Evolutionary conservation across 2,888 invertebrate genomes (phyloP), one percentile per base, ranked within the genome.

Genomic region (Caenorhabditis doughertyi): DNA sequence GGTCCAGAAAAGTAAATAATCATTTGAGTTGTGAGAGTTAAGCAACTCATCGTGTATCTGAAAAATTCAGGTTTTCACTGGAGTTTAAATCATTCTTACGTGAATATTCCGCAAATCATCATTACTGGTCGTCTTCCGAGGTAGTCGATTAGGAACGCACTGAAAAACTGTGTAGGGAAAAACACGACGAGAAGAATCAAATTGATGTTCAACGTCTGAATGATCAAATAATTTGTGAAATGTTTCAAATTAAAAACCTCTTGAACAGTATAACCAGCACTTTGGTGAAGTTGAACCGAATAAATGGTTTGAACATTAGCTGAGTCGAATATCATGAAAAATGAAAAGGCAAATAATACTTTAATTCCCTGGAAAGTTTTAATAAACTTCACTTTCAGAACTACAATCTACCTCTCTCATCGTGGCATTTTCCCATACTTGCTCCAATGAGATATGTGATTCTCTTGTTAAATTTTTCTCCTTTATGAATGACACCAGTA

Each of bases 51-150:
- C 0, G 23, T 13, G 5, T 35, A 35, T 5, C 21, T 49, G 18
- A 11, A 42, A 1, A 47, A 18, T 47, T 47, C 18, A 18, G 18
- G 2, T 47, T 18, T 7, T 47, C 5, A 35, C 35, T 35, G 35
- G 42, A 16, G 16, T 16, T 42, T 8, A 47, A 9, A n/a, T 25
- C 2, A 1, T 27, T 27, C 29, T 21, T 5, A 21, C 27, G 32
- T 49, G 11, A 53, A 16, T 8, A 16, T 8, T 32, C 44, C 80
- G 0, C 73, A 72, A 3, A 77, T 25, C 5, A 65, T 67, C 32
- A 85, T 23, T 5, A 83, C 71, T 5, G 64, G 64, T 32, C 85
- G 51, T 58, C 85, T 60, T 13, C 85, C 85, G 11, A 73, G 62
- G 4, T 21, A 56, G 21, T 85, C 85, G 18, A 85, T 71, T 1